Evolutionary conservation across 1,140 invertebrate genomes (phyloP).

Genomic region (Heliconius hewitsoni): DNA sequence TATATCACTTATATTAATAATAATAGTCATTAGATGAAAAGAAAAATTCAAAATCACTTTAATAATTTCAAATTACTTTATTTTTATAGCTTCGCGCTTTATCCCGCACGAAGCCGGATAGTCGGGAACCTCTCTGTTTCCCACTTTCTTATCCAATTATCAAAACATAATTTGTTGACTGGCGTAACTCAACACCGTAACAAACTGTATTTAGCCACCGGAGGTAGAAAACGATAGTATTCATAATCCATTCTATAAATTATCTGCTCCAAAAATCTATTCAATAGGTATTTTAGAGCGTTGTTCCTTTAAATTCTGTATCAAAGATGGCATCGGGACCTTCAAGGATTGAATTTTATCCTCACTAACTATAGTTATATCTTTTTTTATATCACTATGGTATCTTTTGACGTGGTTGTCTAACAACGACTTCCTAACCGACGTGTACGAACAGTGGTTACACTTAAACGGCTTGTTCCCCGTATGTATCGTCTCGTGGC

Average conservation of each 20-base stretch:
- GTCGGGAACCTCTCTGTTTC: too few relatives aligned
- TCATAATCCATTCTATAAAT: too few relatives aligned
- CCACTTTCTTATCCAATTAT: too few relatives aligned
- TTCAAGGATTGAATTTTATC: conserved; percentile 51
- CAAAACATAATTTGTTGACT: too few relatives aligned
- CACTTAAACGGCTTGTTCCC: conserved; percentile 61
- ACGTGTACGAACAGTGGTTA: conserved; percentile 47
- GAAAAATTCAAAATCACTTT: too few relatives aligned
- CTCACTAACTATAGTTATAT: conserved; percentile 46
- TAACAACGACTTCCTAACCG: conserved; percentile 50
- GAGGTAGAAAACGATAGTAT: too few relatives aligned
- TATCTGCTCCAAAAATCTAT: not conserved
- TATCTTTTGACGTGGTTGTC: conserved; percentile 52
- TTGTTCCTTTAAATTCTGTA: conserved; percentile 19
- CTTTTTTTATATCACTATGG: conserved; percentile 46
- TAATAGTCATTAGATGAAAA: too few relatives aligned
- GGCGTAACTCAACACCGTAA: not conserved
- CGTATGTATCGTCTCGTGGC: conserved; percentile 60
- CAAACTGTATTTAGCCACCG: not conserved
- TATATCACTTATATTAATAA: not conserved
- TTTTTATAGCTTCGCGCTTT: too few relatives aligned
- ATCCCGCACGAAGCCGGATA: too few relatives aligned
- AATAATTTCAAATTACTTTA: not conserved
- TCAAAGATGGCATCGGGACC: conserved; percentile 27
- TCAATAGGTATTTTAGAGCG: not conserved